Evolutionary conservation across 2,888 invertebrate genomes (phyloP), one percentile per base, ranked within the genome.

Genomic region (Andrena dorsata): DNA sequence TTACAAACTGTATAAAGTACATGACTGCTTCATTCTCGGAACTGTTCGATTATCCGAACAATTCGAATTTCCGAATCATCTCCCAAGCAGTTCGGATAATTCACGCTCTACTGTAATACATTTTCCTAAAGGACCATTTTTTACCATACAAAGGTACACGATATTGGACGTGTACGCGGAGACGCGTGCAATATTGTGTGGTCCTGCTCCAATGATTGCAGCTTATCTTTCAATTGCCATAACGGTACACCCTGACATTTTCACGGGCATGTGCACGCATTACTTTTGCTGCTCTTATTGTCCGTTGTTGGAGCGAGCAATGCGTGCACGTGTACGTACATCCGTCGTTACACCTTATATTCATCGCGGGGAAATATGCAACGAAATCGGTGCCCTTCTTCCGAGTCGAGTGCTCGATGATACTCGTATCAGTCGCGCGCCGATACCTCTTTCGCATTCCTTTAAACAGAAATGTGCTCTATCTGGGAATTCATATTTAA

Each of bases 181-280:
- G 47, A 66, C 28, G 41, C 26, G 41, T 63, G n/a, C 20, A 16
- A 65, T 26, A 80, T 69, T 32, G 32, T 58, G 56, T 70, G 75
- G 75, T 80, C 70, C 64, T 83, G 80, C 68, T 80, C 61, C 75
- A 75, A 81, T 76, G 84, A 87, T 83, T 78, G 74, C 69, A 32
- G 63, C 81, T 79, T 80, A 83, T 87, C 83, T 82, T 72, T 75
- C 80, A 73, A 88, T 87, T 84, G 83, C 73, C 61, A 66, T 88
- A 88, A 88, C 87, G 89, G 89, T 85, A 88, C 66, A 26, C 56
- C 66, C 84, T 82, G 66, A 77, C 79, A 75, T 85, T 86, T 86
- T 86, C 85, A 85, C 78, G 76, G 77, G 72, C 56, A 80, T 71
- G 70, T 75, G 72, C 60, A 71, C 60, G 63, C 76, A 65, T 83